Conservation (phyloP, 1,140 invertebrate genomes). For the Amphibalanus amphitrite region DNA sequence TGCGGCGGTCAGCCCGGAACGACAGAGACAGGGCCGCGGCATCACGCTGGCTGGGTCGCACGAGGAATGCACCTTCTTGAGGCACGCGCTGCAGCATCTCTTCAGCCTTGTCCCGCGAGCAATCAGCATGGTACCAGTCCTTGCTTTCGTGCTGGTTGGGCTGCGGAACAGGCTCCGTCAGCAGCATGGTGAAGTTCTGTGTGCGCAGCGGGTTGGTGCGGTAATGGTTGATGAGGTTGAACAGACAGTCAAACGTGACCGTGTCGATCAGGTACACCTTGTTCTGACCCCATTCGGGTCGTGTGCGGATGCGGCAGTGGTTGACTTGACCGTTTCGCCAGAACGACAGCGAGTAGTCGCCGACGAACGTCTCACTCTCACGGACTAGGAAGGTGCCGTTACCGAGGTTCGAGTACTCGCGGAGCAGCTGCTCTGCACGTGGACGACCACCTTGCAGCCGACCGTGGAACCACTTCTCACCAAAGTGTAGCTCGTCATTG, state of each 20-base stretch:
- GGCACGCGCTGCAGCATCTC: conserved; percentile 62
- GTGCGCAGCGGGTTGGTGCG: conserved; percentile 55
- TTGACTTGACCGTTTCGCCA: conserved; percentile 68
- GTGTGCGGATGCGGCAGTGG: conserved; percentile 79
- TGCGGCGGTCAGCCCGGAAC: conserved; percentile 81
- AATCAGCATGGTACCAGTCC: conserved; percentile 79
- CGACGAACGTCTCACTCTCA: conserved; percentile 88
- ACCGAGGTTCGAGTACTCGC: conserved; percentile 63
- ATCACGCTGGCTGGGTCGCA: conserved; percentile 71
- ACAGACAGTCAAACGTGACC: conserved; percentile 78
- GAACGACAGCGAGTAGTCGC: conserved; percentile 89
- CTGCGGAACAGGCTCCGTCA: conserved; percentile 83
- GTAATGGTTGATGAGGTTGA: conserved; percentile 82
- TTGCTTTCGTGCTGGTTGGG: conserved; percentile 84
- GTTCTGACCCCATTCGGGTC: conserved; percentile 69
- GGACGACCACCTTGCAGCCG: conserved; percentile 55
- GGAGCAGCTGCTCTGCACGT: conserved; percentile 57
- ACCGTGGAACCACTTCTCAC: conserved; percentile 91
- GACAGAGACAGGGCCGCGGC: conserved; percentile 78
- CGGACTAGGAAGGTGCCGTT: conserved; percentile 90
- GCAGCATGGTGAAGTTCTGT: conserved; percentile 64
- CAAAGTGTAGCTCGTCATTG: conserved; percentile 73
- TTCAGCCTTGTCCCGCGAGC: conserved; percentile 62
- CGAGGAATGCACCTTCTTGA: conserved; percentile 78
- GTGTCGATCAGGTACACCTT: conserved; percentile 84